phyloP scores from a whole-genome alignment of 2,797 vertebrate species.

The Micropoecilia bifurca region DNA sequence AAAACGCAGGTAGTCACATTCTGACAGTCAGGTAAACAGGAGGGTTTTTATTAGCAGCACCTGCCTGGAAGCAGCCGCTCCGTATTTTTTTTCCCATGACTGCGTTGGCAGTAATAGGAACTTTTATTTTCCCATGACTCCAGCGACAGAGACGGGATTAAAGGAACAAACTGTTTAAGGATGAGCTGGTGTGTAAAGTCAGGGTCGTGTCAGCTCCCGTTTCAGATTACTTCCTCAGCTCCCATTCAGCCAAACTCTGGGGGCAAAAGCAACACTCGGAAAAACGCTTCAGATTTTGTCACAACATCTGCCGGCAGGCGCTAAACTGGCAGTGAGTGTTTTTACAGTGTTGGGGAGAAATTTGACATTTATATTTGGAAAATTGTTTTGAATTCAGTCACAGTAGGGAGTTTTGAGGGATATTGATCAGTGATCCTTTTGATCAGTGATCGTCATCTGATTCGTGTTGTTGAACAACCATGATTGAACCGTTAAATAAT shows the following conservation, averaged over 20 bases:
- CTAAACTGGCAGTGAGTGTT: background rate
- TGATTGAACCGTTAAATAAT: background rate
- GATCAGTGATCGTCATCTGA: background rate
- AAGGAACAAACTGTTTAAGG: background rate
- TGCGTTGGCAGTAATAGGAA: background rate
- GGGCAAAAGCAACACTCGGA: background rate
- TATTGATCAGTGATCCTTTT: background rate
- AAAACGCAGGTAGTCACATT: background rate
- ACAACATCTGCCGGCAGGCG: background rate
- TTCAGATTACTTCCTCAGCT: background rate
- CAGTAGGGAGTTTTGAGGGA: background rate
- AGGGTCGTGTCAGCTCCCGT: background rate
- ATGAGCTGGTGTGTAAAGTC: background rate
- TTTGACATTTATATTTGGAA: background rate
- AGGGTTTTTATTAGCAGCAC: background rate
- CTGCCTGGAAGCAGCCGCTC: background rate
- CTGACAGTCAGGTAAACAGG: background rate
- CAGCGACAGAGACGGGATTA: background rate
- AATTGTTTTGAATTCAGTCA: background rate
- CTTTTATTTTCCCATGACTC: background rate
- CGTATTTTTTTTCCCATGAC: background rate
- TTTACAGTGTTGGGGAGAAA: background rate
- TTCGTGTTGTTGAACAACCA: background rate
- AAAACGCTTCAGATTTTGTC: background rate
- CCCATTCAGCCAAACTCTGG: background rate